Conservation (phyloP, 2,888 invertebrate species). For the Azorinus chamasolen region DNA sequence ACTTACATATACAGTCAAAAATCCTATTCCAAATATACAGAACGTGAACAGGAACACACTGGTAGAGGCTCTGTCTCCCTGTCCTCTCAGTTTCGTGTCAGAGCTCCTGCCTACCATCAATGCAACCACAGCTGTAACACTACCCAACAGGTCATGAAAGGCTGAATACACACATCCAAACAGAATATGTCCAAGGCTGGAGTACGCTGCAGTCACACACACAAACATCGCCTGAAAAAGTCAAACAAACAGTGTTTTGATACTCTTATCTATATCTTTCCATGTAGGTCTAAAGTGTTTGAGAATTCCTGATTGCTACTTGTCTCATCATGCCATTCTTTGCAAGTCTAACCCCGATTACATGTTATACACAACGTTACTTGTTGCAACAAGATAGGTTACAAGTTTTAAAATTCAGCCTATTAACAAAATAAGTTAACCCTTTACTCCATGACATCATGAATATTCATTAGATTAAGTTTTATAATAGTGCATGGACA, state of each 20-base stretch:
- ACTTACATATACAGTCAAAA: slow-evolving; percentile 84
- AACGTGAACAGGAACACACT: slow-evolving; percentile 77
- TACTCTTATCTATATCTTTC: too few species aligned
- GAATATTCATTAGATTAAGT: too few species aligned
- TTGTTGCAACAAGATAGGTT: too few species aligned
- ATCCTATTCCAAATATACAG: slow-evolving; percentile 77
- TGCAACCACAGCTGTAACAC: slow-evolving; percentile 76
- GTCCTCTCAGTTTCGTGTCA: slow-evolving; percentile 44
- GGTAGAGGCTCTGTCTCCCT: slow-evolving; percentile 22
- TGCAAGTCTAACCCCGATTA: too few species aligned
- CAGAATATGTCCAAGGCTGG: slow-evolving; percentile 78
- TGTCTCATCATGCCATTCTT: too few species aligned
- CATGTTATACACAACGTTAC: too few species aligned
- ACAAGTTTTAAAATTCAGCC: too few species aligned
- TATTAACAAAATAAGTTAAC: too few species aligned
- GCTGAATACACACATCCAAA: slow-evolving; percentile 76
- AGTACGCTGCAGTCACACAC: slow-evolving; percentile 78
- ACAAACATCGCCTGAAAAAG: slow-evolving; percentile 76
- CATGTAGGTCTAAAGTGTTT: too few species aligned
- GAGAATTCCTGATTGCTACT: too few species aligned
- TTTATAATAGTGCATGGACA: too few species aligned
- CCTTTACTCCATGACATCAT: too few species aligned
- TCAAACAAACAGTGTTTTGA: background rate
- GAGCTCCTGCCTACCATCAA: slow-evolving; percentile 70
- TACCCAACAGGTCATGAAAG: slow-evolving; percentile 76